phyloP scores from a whole-genome alignment of 2,113 vertebrate genomes.

The Leiothrix lutea region DNA sequence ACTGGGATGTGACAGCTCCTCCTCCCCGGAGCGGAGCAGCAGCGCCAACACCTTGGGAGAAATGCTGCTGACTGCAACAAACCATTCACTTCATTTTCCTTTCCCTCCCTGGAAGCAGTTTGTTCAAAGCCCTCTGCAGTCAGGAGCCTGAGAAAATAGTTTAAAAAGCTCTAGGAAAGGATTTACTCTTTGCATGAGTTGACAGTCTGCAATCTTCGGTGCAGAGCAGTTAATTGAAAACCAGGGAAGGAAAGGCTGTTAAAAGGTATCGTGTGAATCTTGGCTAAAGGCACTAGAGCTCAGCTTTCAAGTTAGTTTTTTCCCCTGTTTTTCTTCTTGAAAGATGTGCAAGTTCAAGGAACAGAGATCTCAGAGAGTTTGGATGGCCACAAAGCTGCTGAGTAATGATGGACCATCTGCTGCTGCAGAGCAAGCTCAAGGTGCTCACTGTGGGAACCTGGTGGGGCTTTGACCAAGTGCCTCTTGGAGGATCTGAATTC shows the following conservation, averaged over 20 bases:
- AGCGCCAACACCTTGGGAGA: not conserved
- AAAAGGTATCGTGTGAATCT: not conserved
- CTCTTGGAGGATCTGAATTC: not conserved
- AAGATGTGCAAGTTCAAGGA: not conserved
- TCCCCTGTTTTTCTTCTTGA: not conserved
- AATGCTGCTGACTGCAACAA: not conserved
- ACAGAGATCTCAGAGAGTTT: not conserved
- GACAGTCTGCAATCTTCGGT: not conserved
- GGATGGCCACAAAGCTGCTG: not conserved
- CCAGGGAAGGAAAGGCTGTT: not conserved
- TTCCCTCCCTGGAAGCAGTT: not conserved
- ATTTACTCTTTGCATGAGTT: slow-evolving; percentile 5
- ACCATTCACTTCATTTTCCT: not conserved
- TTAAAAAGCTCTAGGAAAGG: not conserved
- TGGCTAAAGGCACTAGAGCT: not conserved
- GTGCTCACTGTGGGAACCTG: rapidly evolving
- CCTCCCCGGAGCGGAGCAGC: not conserved
- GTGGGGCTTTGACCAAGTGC: not conserved
- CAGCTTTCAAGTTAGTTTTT: not conserved
- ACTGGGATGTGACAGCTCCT: not conserved
- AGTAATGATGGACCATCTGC: not conserved
- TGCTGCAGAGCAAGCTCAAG: not conserved
- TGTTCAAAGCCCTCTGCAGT: not conserved
- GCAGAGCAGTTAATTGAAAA: slow-evolving; percentile 11
- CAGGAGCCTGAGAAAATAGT: not conserved